Base-by-base conservation (phyloP, 2,888 invertebrate genomes). In the Dicyrtoma fusca region DNA sequence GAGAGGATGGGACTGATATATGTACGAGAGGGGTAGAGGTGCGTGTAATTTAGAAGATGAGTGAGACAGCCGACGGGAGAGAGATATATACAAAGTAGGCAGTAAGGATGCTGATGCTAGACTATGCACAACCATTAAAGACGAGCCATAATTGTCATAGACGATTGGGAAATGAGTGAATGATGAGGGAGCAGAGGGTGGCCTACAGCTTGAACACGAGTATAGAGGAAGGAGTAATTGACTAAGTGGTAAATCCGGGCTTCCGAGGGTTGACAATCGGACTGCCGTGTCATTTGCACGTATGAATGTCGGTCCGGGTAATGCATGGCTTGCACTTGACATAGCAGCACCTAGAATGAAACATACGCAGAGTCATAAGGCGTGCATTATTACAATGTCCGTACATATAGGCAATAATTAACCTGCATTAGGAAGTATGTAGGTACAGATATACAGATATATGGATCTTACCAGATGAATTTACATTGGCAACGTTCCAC, bases 401-500 rank as follows among this genome's bases (percentile, higher is more conserved):
- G n/a, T n/a, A n/a, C n/a, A n/a, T n/a, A n/a, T n/a, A n/a, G n/a
- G n/a, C n/a, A n/a, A n/a, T n/a, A n/a, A n/a, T n/a, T 49, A 8
- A 49, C 13, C 14, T 49, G 49, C 5, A 19, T 8, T 19, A 49
- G 5, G 17, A 10, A 10, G 45, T 10, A 10, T 10, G 8, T 44
- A 13, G 45, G 45, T 44, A 10, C 13, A 44, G 45, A 44, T 44
- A 44, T 44, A 44, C 13, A 44, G 45, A 44, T 10, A 44, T 44
- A 44, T 10, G 49, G 14, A 19, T 4, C 49, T 49, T 49, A 49
- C 84, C 34, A 85, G 74, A 84, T 82, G 78, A 85, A 85, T 76
- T 84, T 84, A 82, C 85, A 85, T 74, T 83, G 82, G 79, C 85
- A 85, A 59, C 84, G 81, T 78, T 85, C 84, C 69, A 83, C 82